These are phyloP conservation scores for Thamnophis elegans DNA, from an alignment of 2,797 vertebrate species.

Conservation along the genomic window DNA sequence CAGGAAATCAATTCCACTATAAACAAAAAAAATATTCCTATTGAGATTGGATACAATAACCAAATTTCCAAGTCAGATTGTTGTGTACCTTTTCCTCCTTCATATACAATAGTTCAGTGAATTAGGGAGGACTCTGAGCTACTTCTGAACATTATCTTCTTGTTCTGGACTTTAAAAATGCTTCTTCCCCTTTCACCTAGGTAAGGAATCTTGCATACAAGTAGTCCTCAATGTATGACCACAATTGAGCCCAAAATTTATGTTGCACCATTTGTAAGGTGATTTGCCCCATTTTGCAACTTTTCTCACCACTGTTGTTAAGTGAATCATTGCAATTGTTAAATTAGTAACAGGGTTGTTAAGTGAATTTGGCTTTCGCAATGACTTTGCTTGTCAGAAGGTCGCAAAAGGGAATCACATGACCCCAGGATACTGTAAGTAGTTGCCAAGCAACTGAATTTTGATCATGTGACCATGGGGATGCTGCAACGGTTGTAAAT, in stretches of 20 bases:
- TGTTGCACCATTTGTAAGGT: too few species aligned
- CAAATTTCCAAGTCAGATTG: background rate
- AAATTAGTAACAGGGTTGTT: too few species aligned
- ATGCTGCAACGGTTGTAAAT: too few species aligned
- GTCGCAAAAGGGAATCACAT: too few species aligned
- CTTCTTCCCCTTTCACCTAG: background rate
- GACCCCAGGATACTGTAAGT: background rate
- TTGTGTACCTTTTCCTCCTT: background rate
- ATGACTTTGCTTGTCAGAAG: too few species aligned
- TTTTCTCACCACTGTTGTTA: too few species aligned
- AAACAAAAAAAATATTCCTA: background rate
- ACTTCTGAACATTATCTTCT: background rate
- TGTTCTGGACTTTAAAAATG: background rate
- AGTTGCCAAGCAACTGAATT: background rate
- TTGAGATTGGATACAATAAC: background rate
- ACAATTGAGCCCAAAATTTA: too few species aligned
- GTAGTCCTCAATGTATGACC: too few species aligned
- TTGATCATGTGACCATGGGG: too few species aligned
- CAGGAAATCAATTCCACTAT: background rate
- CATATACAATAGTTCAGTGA: background rate
- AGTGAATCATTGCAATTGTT: too few species aligned
- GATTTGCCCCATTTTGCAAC: too few species aligned
- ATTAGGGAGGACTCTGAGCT: background rate
- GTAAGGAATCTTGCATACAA: background rate
- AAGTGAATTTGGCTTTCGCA: too few species aligned